Conservation (phyloP, 2,888 invertebrate genomes). For the Rhaphigaster nebulosa region DNA sequence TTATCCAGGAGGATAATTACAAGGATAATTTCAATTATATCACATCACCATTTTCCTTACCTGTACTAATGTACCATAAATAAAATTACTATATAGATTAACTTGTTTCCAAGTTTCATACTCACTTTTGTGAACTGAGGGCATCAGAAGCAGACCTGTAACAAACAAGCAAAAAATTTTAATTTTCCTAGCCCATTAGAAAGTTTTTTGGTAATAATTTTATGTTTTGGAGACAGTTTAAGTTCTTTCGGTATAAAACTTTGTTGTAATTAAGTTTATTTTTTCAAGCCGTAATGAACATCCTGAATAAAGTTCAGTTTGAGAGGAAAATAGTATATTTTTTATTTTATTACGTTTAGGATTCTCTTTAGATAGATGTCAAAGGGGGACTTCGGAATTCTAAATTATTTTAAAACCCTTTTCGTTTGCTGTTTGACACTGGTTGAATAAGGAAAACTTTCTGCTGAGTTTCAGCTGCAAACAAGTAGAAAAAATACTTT, state of each 20-base stretch:
- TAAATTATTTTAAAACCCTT: neutral
- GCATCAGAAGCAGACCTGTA: constrained; percentile 63
- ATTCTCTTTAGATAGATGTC: neutral
- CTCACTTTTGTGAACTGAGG: constrained; percentile 65
- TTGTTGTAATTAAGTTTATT: neutral
- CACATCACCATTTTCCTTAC: too few relatives aligned
- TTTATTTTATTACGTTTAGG: neutral
- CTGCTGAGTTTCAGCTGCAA: neutral
- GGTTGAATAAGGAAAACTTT: neutral
- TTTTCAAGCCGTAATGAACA: neutral
- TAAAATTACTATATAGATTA: neutral
- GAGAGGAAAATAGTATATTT: neutral
- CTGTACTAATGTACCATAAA: too few relatives aligned
- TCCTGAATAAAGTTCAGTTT: neutral
- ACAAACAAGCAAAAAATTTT: constrained; percentile 26
- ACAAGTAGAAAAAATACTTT: neutral
- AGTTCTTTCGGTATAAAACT: neutral
- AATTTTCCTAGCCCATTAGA: neutral
- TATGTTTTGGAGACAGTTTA: neutral
- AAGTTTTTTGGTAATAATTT: neutral
- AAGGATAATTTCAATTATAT: too few relatives aligned
- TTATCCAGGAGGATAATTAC: too few relatives aligned
- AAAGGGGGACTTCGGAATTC: neutral
- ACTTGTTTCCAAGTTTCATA: neutral
- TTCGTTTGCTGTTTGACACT: neutral